These are phyloP conservation scores for Anniella stebbinsi DNA, from an alignment of 2,797 vertebrate species.

Conservation along the genomic window DNA sequence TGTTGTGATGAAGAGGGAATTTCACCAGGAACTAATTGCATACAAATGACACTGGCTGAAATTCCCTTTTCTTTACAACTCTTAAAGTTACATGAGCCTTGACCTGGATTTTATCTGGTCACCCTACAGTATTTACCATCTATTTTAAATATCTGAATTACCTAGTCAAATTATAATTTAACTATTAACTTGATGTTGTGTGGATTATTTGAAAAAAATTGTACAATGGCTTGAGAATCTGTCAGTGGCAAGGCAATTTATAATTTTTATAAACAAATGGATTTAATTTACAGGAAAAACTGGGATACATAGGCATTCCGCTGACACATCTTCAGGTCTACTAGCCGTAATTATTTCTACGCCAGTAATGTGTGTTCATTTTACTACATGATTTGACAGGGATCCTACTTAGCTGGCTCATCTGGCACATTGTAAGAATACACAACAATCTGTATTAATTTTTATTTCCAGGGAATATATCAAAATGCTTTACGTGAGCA, in stretches of 20 bases:
- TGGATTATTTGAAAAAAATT: background rate
- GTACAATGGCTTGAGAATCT: background rate
- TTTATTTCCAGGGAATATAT: background rate
- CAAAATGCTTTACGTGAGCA: background rate
- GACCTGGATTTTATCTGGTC: too few relatives aligned
- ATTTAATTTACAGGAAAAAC: background rate
- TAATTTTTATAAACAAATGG: background rate
- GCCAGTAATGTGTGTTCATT: background rate
- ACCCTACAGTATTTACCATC: background rate
- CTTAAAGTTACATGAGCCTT: too few relatives aligned
- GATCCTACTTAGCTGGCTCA: background rate
- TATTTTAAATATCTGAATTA: background rate
- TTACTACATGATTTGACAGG: background rate
- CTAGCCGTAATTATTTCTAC: background rate
- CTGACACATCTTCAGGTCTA: background rate
- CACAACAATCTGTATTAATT: background rate
- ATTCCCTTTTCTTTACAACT: too few relatives aligned
- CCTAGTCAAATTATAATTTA: background rate
- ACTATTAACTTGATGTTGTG: background rate
- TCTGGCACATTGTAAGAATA: background rate
- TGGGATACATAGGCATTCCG: background rate
- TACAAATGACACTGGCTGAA: too few relatives aligned
- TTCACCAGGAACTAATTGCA: too few relatives aligned
- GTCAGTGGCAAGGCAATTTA: background rate
- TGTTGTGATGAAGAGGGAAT: too few relatives aligned